These are phyloP conservation scores for Epinephelus malabaricus DNA, from an alignment of 2,797 vertebrate genomes.

Conservation along the genomic window DNA sequence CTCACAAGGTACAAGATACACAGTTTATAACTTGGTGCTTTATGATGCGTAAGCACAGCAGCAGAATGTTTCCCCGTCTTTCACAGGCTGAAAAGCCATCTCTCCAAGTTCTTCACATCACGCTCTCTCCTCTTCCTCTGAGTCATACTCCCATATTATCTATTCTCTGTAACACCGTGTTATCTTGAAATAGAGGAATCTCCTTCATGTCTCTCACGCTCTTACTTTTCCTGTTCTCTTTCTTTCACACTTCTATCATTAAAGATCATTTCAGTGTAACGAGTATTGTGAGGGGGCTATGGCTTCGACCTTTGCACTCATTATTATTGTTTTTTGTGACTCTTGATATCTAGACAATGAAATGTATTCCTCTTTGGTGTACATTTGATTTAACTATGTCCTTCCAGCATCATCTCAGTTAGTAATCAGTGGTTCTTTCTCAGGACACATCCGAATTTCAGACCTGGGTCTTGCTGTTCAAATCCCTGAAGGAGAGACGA, in stretches of 20 bases:
- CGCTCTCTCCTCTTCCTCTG: conserved; percentile 25
- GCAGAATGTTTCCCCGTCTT: conserved; percentile 1
- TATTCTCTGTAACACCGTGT: conserved; percentile 10
- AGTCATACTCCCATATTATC: conserved; percentile 28
- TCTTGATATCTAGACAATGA: background rate
- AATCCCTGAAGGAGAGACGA: conserved; percentile 91
- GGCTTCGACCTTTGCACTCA: background rate
- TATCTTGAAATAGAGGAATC: conserved; percentile 36
- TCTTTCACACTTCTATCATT: background rate
- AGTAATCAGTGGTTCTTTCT: conserved; percentile 22
- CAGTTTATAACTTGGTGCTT: conserved; percentile 15
- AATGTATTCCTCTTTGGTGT: background rate
- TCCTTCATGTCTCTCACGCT: background rate
- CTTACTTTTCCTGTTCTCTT: background rate
- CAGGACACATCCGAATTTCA: conserved; percentile 95
- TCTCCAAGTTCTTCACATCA: conserved; percentile 23
- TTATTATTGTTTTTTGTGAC: background rate
- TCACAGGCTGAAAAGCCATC: conserved; percentile 26
- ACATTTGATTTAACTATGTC: background rate
- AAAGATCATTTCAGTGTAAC: background rate
- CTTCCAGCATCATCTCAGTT: background rate
- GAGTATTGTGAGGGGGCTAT: background rate
- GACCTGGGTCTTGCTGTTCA: conserved; percentile 94
- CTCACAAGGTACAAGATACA: conserved; percentile 22
- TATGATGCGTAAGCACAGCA: background rate